Evolutionary conservation across 2,888 invertebrate genomes (phyloP).

Genomic region (Mantis religiosa): DNA sequence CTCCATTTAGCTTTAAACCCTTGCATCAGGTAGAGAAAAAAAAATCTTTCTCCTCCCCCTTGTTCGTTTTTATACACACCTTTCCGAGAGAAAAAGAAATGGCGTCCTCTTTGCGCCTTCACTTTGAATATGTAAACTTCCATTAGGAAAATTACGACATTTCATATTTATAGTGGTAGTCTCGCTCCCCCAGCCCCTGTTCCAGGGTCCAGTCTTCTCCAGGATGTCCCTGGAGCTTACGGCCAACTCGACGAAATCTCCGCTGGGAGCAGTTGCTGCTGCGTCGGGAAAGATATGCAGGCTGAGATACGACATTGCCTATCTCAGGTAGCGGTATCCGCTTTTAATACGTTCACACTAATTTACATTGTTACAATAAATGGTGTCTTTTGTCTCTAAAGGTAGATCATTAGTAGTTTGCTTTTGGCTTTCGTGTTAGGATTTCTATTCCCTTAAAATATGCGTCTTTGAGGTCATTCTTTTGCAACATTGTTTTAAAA

Average conservation of each 20-base stretch:
- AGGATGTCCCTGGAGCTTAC: not conserved
- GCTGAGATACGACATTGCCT: not conserved
- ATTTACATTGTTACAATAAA: too few relatives aligned
- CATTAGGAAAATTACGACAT: conserved; percentile 29
- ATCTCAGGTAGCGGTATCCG: not conserved
- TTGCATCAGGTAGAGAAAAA: not conserved
- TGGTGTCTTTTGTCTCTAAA: too few relatives aligned
- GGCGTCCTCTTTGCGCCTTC: not conserved
- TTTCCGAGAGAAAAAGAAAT: not conserved
- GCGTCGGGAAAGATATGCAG: not conserved
- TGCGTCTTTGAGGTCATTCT: too few relatives aligned
- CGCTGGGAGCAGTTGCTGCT: conserved; percentile 9
- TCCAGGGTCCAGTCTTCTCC: not conserved
- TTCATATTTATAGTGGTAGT: conserved; percentile 25
- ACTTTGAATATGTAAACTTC: conserved; percentile 24
- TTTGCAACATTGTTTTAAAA: too few relatives aligned
- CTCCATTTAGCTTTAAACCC: conserved; percentile 9
- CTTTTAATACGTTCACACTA: too few relatives aligned
- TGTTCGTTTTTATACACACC: conserved; percentile 2
- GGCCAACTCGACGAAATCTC: conserved; percentile 23
- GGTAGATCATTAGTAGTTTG: too few relatives aligned
- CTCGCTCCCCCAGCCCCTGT: not conserved
- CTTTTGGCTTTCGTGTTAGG: too few relatives aligned
- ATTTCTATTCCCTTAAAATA: too few relatives aligned
- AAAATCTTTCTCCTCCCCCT: conserved; percentile 1